Evolutionary conservation across 1,140 invertebrate species (phyloP).

Genomic region (Drusus annulatus): DNA sequence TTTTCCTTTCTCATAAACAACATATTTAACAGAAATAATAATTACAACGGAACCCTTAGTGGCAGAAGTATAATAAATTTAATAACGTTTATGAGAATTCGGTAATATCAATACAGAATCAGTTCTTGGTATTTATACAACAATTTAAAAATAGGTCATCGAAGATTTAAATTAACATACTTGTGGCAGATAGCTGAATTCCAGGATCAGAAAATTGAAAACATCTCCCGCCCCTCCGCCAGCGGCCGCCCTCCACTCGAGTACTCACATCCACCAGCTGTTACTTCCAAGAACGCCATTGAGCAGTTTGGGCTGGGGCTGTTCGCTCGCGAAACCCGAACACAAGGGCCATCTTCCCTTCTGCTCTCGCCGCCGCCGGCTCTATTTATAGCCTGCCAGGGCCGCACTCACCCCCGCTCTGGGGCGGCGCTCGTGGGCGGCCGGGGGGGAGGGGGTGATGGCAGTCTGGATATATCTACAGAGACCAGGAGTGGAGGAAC

Average conservation of each 20-base stretch:
- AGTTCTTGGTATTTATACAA: too few species aligned
- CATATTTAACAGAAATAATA: too few species aligned
- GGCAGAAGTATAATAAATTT: too few species aligned
- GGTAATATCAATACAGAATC: too few species aligned
- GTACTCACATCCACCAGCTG: not conserved
- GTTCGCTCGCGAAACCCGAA: conserved; percentile 20
- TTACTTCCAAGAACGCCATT: conserved; percentile 9
- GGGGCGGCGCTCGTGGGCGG: not conserved
- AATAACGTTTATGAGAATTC: too few species aligned
- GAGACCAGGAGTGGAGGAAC: not conserved
- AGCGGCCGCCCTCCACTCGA: not conserved
- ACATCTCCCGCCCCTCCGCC: too few species aligned
- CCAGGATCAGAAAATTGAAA: too few species aligned
- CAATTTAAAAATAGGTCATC: too few species aligned
- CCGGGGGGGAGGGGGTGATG: not conserved
- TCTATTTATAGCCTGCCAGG: conserved; percentile 55
- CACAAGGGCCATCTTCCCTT: not conserved
- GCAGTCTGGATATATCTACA: not conserved
- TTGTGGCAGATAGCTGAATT: too few species aligned
- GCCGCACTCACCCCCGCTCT: conserved; percentile 33
- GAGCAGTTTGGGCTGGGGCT: not conserved
- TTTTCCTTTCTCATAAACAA: too few species aligned
- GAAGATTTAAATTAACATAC: too few species aligned
- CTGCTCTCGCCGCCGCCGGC: conserved; percentile 13
- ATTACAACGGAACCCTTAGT: too few species aligned